Evolutionary conservation across 1,140 invertebrate species (phyloP).

Genomic region (Pseudomyrmex dendroicus): DNA sequence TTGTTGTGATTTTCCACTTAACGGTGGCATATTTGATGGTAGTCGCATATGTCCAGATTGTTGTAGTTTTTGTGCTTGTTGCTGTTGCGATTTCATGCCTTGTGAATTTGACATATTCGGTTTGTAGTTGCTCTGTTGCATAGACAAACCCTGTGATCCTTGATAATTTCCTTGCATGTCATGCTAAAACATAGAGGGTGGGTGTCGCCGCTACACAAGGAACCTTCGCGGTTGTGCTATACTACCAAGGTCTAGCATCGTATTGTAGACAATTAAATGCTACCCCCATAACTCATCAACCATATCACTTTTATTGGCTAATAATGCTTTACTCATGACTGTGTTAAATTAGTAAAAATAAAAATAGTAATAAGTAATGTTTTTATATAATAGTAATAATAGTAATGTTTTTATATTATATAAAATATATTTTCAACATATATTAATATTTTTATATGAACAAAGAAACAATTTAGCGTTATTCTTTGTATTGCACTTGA

Average conservation of each 20-base stretch:
- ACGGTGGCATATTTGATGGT: constrained; percentile 39
- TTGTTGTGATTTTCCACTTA: constrained; percentile 34
- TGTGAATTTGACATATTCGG: constrained; percentile 66
- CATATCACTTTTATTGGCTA: constrained; percentile 75
- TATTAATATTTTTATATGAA: no score
- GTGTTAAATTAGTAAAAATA: constrained; percentile 70
- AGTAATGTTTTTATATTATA: not conserved
- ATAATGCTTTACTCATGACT: constrained; percentile 79
- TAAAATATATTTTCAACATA: no score
- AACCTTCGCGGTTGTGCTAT: constrained; percentile 85
- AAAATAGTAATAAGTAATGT: not conserved
- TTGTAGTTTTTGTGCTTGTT: constrained; percentile 39
- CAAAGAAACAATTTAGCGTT: no score
- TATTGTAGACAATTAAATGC: constrained; percentile 79
- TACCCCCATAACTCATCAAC: constrained; percentile 81
- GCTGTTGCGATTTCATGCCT: constrained; percentile 71
- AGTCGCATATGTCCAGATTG: constrained; percentile 30
- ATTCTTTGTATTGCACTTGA: not conserved
- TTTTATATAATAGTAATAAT: constrained; percentile 4
- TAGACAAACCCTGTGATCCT: constrained; percentile 69
- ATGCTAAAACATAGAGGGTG: constrained; percentile 84
- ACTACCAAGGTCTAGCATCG: constrained; percentile 84
- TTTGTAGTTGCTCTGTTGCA: constrained; percentile 76
- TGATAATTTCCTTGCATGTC: constrained; percentile 80
- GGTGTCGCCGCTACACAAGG: constrained; percentile 84